These are phyloP conservation scores for Argya squamiceps DNA, from an alignment of 2,797 vertebrate species.

Conservation along the genomic window DNA sequence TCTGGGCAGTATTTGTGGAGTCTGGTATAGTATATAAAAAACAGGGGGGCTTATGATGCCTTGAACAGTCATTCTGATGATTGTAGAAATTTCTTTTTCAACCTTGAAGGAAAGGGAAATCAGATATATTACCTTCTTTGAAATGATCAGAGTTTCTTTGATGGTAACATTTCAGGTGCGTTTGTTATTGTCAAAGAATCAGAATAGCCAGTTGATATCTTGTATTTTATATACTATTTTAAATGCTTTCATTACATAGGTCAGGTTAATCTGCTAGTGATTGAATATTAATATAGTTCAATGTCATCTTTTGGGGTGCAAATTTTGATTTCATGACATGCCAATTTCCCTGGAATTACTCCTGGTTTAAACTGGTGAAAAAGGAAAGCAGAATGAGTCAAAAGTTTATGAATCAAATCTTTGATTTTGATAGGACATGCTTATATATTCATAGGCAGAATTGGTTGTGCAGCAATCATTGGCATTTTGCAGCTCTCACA, in stretches of 20 bases:
- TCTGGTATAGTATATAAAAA: not conserved
- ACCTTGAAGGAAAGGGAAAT: not conserved
- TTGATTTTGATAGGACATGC: not conserved
- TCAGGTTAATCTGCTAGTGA: not conserved
- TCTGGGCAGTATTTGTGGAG: not conserved
- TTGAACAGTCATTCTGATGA: not conserved
- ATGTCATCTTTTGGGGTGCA: not conserved
- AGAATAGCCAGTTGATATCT: not conserved
- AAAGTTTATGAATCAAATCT: not conserved
- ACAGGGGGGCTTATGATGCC: not conserved
- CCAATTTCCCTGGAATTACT: not conserved
- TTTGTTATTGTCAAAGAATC: not conserved
- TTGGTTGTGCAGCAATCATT: not conserved
- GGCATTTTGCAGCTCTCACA: not conserved
- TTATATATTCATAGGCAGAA: not conserved
- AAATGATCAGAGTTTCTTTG: not conserved
- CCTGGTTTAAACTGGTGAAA: not conserved
- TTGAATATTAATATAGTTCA: not conserved
- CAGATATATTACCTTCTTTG: not conserved
- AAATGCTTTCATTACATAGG: not conserved
- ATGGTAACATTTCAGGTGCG: not conserved
- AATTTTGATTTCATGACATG: not conserved
- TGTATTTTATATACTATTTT: not conserved
- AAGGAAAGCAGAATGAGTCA: not conserved
- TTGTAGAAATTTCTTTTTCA: not conserved